A percentile compares a stretch with the other conserved stretches of the same genome.
Conservation (phyloP, 2,797 vertebrate species). For the Acestrorhynchus altus region DNA sequence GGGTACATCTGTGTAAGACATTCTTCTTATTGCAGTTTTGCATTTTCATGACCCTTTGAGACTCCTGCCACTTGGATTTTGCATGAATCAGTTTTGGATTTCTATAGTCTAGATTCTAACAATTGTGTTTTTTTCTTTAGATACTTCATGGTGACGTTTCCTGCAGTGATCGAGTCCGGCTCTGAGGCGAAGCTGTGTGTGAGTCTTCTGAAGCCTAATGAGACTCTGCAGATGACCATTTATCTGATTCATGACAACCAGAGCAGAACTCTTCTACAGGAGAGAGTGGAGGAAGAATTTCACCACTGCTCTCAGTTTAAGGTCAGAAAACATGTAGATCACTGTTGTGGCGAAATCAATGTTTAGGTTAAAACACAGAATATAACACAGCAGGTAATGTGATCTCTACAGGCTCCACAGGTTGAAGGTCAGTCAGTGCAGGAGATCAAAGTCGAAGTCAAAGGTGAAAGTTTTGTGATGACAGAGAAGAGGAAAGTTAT, state of each 20-base stretch:
- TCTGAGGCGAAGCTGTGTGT: constrained; percentile 66
- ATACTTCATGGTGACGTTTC: constrained; percentile 71
- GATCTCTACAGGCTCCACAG: constrained; percentile 64
- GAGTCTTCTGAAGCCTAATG: constrained; percentile 69
- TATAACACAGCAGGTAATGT: neutral
- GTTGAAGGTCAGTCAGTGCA: constrained; percentile 36
- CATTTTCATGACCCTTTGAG: no score
- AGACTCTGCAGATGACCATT: constrained; percentile 69
- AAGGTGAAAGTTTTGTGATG: constrained; percentile 74
- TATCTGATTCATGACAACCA: constrained; percentile 50
- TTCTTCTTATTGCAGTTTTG: no score
- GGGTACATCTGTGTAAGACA: no score
- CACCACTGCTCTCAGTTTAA: constrained; percentile 65
- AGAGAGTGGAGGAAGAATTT: constrained; percentile 55
- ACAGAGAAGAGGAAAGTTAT: constrained; percentile 74
- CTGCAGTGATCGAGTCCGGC: constrained; percentile 68
- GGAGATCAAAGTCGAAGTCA: constrained; percentile 69
- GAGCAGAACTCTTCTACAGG: constrained; percentile 59
- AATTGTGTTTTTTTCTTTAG: constrained; percentile 48
- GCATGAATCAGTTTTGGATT: no score
- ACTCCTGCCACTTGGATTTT: no score
- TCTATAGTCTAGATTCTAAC: no score
- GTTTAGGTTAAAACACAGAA: neutral
- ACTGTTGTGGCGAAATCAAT: neutral
- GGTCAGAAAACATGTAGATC: neutral